A percentile compares a stretch with the other conserved stretches of the same genome.
phyloP scores from a whole-genome alignment of 2,888 invertebrate genomes.

The Hetaerina titia region DNA sequence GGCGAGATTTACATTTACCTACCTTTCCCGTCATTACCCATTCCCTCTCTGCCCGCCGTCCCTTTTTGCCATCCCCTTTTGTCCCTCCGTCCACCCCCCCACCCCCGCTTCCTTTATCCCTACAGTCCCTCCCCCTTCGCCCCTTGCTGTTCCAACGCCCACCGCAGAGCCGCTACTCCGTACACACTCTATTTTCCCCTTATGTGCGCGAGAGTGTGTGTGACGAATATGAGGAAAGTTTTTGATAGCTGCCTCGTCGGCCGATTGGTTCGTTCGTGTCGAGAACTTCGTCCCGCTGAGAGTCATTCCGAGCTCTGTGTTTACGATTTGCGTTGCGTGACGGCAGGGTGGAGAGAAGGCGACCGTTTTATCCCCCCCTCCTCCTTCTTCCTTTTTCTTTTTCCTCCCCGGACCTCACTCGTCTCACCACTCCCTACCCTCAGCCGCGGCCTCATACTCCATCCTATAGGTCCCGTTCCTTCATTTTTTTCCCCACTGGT shows the following conservation, averaged over 20 bases:
- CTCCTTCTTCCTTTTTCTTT: neutral
- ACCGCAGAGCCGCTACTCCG: neutral
- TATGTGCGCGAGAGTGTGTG: neutral
- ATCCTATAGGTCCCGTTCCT: neutral
- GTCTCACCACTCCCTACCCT: neutral
- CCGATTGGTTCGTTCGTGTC: constrained; percentile 22
- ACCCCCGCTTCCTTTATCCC: neutral
- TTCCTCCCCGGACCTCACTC: neutral
- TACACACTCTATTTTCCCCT: neutral
- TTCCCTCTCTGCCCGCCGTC: neutral
- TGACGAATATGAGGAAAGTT: constrained; percentile 42
- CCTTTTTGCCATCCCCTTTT: neutral
- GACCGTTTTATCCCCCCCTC: neutral
- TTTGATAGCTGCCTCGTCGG: neutral
- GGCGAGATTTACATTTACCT: constrained; percentile 24
- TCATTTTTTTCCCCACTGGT: neutral
- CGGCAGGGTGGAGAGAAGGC: neutral
- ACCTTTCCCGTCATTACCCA: neutral
- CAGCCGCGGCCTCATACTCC: neutral
- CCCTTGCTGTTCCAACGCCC: neutral
- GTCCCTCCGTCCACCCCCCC: neutral
- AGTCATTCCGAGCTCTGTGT: constrained; percentile 8
- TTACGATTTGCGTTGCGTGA: constrained; percentile 40
- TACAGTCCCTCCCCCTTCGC: neutral
- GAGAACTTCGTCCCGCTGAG: neutral